Conservation (phyloP, 1,140 invertebrate species). For the Camponotus floridanus region DNA sequence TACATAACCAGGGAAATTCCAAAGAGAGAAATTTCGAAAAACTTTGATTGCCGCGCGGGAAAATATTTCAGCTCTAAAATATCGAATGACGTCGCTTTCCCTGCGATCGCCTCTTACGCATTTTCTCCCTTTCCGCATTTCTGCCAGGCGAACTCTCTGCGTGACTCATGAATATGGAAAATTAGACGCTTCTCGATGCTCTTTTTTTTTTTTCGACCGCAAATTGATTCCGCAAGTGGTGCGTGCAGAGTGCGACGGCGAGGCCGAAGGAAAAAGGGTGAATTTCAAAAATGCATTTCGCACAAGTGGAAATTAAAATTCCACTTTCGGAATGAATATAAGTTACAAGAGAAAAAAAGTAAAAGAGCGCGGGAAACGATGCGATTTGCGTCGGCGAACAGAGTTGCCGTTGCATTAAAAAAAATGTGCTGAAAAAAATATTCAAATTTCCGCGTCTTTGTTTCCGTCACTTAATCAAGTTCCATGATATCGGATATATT, state of each 20-base stretch:
- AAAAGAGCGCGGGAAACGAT: not conserved
- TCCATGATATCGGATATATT: not conserved
- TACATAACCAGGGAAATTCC: not conserved
- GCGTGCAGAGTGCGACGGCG: conserved; percentile 45
- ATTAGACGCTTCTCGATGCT: conserved; percentile 71
- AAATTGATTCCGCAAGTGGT: conserved; percentile 75
- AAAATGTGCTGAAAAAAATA: not conserved
- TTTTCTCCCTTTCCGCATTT: not conserved
- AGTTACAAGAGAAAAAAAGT: not conserved
- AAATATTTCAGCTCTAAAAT: conserved; percentile 70
- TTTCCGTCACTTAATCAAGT: not conserved
- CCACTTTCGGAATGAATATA: conserved; percentile 21
- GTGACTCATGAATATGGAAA: conserved; percentile 75
- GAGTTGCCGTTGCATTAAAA: not conserved
- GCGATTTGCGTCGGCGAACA: too few relatives aligned
- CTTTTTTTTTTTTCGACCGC: conserved; percentile 36
- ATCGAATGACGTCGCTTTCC: conserved; percentile 24
- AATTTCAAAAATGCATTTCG: conserved; percentile 43
- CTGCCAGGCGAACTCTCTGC: conserved; percentile 27
- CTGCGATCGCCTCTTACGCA: not conserved
- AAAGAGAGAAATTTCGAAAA: not conserved
- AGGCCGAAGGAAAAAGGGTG: conserved; percentile 61
- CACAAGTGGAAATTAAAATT: conserved; percentile 67
- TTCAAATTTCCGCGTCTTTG: not conserved
- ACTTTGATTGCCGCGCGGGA: conserved; percentile 11